Evolutionary conservation across 1,140 invertebrate species (phyloP).

Genomic region (Cydia fagiglandana): DNA sequence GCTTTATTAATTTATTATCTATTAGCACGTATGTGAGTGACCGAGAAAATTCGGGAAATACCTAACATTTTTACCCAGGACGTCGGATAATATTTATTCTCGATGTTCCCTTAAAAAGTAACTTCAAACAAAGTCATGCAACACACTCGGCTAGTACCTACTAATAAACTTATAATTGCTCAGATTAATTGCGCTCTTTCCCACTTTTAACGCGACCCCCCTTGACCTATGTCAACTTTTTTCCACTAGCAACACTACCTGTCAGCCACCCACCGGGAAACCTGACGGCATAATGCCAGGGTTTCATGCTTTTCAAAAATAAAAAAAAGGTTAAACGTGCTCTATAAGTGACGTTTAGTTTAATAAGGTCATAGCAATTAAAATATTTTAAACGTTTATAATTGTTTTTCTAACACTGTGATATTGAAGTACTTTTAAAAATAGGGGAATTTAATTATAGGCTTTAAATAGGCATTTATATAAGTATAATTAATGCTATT

Average conservation of each 20-base stretch:
- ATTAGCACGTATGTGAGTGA: too few relatives aligned
- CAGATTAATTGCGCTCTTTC: conserved; percentile 23
- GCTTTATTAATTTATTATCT: too few relatives aligned
- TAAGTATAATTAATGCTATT: background rate
- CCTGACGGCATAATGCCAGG: conserved; percentile 25
- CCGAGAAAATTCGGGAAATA: too few relatives aligned
- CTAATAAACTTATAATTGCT: conserved; percentile 7
- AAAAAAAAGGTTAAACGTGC: background rate
- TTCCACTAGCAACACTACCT: conserved; percentile 17
- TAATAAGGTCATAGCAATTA: conserved; percentile 20
- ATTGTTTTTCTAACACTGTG: background rate
- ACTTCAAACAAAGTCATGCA: background rate
- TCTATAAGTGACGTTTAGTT: conserved; percentile 21
- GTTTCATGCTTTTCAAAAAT: conserved; percentile 16
- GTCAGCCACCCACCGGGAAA: conserved; percentile 24
- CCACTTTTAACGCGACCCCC: background rate
- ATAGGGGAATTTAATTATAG: conserved; percentile 16
- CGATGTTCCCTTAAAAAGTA: background rate
- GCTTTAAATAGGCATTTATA: background rate
- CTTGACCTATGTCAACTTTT: conserved; percentile 30
- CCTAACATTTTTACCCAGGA: too few relatives aligned
- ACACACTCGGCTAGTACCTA: background rate
- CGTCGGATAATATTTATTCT: too few relatives aligned
- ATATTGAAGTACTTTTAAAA: conserved; percentile 4
- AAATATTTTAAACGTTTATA: conserved; percentile 21